Base-by-base conservation (phyloP, 2,888 invertebrate genomes). In the Apocheima hispidaria region DNA sequence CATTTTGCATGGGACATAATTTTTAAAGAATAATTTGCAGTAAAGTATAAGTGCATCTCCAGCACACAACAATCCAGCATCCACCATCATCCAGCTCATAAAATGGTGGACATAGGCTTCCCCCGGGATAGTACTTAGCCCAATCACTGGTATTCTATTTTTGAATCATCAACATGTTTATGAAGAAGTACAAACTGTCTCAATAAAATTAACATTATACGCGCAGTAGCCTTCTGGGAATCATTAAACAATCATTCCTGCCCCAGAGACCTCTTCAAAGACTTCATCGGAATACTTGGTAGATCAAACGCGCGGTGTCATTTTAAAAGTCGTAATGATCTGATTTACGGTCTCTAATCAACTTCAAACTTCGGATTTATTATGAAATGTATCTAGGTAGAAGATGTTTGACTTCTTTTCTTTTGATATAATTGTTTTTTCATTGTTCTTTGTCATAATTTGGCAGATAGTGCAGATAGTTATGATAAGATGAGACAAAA, bases 241-340 rank as follows among this genome's bases (percentile, higher is more conserved):
- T 12, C 18, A 52, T 48, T 40, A 52, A 44, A 35, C 21, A 38
- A 38, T 46, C 2, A 23, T 35, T 14, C 1, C 6, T 0, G 18
- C 7, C 14, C 40, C 26, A 10, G 26, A 48, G 28, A 26, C 52
- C 18, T 53, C 48, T 40, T 53, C 59, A 44, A 44, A 44, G 43
- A 41, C 4, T 53, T 60, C 26, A 35, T 60, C 48, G 43, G 16
- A 41, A 33, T 26, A 41, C 41, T 48, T 20, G 33, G 7, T 1
- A 49, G 35, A 60, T 60, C 59, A 53, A 60, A 60, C 33, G 56
- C 6, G 6, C 38, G 16, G 10, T 51, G 48, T 49, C 59, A 53
- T 49, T 53, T 53, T 43, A 35, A 43, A 53, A 28, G 41, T 48
- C 53, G 35, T 53, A 49, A 53, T 28, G 44, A 50, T 35, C 16